phyloP scores from a whole-genome alignment of 2,797 vertebrate genomes.

The Amphiprion clarkii region DNA sequence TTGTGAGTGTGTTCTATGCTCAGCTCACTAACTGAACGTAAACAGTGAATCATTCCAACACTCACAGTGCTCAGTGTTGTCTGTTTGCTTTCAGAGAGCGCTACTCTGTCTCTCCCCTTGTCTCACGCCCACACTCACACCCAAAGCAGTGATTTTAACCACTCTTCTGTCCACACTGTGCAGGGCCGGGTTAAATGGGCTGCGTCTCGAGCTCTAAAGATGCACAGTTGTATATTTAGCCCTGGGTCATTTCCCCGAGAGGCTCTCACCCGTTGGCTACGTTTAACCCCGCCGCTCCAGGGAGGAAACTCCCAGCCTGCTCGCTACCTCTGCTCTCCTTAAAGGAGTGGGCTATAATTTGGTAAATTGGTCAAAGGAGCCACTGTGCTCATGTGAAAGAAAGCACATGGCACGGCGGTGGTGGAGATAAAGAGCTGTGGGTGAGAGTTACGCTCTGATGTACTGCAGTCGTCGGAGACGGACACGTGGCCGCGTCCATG shows the following conservation, averaged over 20 bases:
- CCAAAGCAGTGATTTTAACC: constrained; percentile 52
- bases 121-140: constrained; percentile 51
- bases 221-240: constrained; percentile 75
- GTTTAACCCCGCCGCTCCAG: constrained; percentile 36
- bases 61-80: constrained; percentile 15
- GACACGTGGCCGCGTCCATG: constrained; percentile 13
- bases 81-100: constrained; percentile 17
- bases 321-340: constrained; percentile 52
- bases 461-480: neutral
- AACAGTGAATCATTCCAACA: constrained; percentile 26
- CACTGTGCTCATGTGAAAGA: constrained; percentile 69
- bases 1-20: neutral
- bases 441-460: constrained; percentile 14
- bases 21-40: constrained; percentile 13
- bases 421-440: constrained; percentile 30
- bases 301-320: constrained; percentile 60
- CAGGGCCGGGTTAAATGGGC: constrained; percentile 55
- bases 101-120: constrained; percentile 3
- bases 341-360: constrained; percentile 62
- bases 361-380: constrained; percentile 61
- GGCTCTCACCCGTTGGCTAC: constrained; percentile 30
- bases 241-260: constrained; percentile 62
- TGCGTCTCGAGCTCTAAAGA: constrained; percentile 58
- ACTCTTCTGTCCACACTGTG: constrained; percentile 40
- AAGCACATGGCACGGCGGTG: constrained; percentile 55